Evolutionary conservation across 2,888 invertebrate genomes (phyloP), one percentile per base, ranked within the genome.

Genomic region (Sympetrum striolatum): DNA sequence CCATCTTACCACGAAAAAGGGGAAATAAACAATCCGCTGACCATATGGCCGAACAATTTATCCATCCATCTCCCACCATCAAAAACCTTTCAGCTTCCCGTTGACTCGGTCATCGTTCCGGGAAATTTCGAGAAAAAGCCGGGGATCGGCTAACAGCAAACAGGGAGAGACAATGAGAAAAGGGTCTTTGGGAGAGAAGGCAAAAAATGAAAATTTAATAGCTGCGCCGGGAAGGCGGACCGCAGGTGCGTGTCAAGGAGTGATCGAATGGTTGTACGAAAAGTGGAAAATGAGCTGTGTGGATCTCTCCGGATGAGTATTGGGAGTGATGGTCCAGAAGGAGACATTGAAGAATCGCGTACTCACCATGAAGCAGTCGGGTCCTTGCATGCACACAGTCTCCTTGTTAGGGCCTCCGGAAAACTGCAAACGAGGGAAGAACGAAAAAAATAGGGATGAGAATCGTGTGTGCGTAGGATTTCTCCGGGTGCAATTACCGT

Each of bases 301-400:
- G 64, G 22, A 10, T 22, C 25, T 6, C 25, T 73, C 14, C 1
- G 25, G 12, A 73, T 31, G 73, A 25, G 53, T 73, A 6, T 5
- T 25, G 4, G 5, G 31, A 25, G 31, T 12, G 73, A 73, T 12
- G 73, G 15, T 73, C 73, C 25, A 73, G 73, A 31, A 31, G 73
- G 31, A 25, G 31, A 3, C 73, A 31, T 73, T 73, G 73, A 31
- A 73, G 73, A 25, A 25, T 25, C n/a, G 64, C 64, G 64, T 92
- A 95, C 96, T 96, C 94, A 96, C 96, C 96, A 96, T 96, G 94
- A 96, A 96, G 94, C 96, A 96, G 94, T 96, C 96, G 92, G 96
- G 96, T 93, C 96, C 96, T 94, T 96, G 96, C 94, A 96, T 94
- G 94, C 96, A 96, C 93, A 96, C 95, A 91, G 95, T 95, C 94